Evolutionary conservation across 1,140 invertebrate genomes (phyloP).

Genomic region (Drosophila chauvacae): DNA sequence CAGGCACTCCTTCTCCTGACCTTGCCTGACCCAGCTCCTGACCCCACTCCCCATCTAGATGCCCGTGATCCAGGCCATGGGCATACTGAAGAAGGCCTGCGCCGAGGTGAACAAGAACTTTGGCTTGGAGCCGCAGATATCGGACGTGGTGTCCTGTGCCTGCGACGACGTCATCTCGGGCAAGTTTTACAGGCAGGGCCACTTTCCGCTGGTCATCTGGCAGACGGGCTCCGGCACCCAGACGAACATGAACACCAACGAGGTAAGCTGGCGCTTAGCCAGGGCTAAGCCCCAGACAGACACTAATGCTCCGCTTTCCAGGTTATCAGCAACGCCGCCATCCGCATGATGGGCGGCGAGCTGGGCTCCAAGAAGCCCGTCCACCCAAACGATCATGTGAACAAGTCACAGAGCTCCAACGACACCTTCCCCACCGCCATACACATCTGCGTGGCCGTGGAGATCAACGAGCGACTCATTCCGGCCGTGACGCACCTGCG

Average conservation of each 20-base stretch:
- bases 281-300: too few relatives aligned
- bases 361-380: conserved; percentile 97
- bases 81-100: conserved; percentile 98
- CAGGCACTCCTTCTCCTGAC: too few relatives aligned
- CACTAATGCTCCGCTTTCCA: background rate
- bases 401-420: conserved; percentile 99
- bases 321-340: conserved; percentile 96
- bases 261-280: conserved; percentile 86
- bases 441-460: conserved; percentile 97
- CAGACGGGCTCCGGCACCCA: conserved; percentile 99
- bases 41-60: conserved; percentile 82
- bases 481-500: conserved; percentile 91
- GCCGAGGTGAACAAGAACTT: conserved; percentile 97
- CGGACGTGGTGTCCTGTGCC: conserved; percentile 95
- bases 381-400: conserved; percentile 99
- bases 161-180: conserved; percentile 98
- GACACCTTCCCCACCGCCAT: conserved; percentile 99
- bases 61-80: conserved; percentile 97
- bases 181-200: conserved; percentile 93
- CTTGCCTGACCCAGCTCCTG: too few relatives aligned
- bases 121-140: conserved; percentile 95
- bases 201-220: conserved; percentile 99
- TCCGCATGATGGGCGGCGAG: conserved; percentile 96
- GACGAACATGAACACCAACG: conserved; percentile 99
- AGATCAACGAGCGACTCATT: conserved; percentile 93